Conservation (phyloP, 2,113 vertebrate genomes). For the Pseudolaguvia tuberculata region DNA sequence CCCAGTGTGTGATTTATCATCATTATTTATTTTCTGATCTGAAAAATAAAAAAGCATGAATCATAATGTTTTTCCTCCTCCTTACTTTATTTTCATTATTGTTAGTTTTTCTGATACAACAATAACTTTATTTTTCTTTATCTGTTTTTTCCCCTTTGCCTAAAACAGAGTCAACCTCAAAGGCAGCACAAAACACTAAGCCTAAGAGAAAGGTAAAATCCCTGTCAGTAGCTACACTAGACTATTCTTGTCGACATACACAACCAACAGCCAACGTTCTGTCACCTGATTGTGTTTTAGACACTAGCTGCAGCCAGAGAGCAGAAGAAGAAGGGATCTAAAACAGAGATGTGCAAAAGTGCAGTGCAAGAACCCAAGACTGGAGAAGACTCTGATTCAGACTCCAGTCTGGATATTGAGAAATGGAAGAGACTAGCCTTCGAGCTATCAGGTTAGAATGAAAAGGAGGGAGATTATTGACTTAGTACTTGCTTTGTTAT, state of each 20-base stretch:
- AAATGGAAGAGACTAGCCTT: constrained; percentile 66
- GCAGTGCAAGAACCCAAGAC: background rate
- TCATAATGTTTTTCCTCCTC: background rate
- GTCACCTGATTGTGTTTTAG: background rate
- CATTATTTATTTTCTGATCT: constrained; percentile 8
- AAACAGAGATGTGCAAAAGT: constrained; percentile 39
- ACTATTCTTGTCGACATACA: no score
- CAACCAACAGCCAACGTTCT: background rate
- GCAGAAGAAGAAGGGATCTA: constrained; percentile 38
- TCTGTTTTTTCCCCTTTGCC: background rate
- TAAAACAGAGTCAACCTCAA: constrained; percentile 3
- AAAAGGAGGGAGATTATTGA: background rate
- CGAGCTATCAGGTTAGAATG: constrained; percentile 59
- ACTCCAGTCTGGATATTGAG: constrained; percentile 70
- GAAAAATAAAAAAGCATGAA: background rate
- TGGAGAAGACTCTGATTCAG: constrained; percentile 64
- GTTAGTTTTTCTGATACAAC: no score
- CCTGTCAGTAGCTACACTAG: background rate
- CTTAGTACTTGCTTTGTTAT: no score
- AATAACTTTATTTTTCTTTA: background rate
- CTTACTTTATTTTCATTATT: constrained; percentile 1
- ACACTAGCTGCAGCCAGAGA: constrained; percentile 46
- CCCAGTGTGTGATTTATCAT: background rate
- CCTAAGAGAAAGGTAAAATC: constrained; percentile 6
- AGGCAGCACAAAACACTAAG: background rate